phyloP scores from a whole-genome alignment of 2,113 vertebrate species.

The human region GRCh38 chr11:94608001-94608500 shows the following conservation, averaged over 20 bases:
- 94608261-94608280: neutral
- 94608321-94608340: neutral
- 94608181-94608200: neutral
- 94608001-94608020: neutral
- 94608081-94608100: neutral
- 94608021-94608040: neutral
- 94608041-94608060: neutral
- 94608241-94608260: neutral
- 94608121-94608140: neutral
- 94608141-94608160: rapidly evolving
- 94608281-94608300: neutral
- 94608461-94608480: neutral
- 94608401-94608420: neutral
- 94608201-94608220: neutral
- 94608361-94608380: neutral
- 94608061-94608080: neutral
- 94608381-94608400: neutral
- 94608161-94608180: neutral
- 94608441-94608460: neutral
- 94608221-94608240: neutral
- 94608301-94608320: neutral
- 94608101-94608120: neutral
- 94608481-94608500: neutral
- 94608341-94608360: neutral
- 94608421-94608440: neutral